These are phyloP conservation scores for Adelphocoris suturalis DNA, from an alignment of 2,888 invertebrate species.

Conservation along the genomic window DNA sequence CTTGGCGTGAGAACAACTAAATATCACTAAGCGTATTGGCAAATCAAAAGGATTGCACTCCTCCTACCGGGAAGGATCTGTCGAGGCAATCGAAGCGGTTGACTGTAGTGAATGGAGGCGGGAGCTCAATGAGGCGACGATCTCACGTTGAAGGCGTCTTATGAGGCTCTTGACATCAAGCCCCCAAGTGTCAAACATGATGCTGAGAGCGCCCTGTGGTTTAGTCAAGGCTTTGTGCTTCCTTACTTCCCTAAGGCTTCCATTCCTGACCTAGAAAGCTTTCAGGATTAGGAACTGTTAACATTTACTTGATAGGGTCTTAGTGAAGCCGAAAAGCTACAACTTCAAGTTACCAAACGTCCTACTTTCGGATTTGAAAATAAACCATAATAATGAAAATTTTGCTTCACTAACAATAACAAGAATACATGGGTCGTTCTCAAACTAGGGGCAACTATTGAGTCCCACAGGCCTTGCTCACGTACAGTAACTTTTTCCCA, in stretches of 20 bases:
- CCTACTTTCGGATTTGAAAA: no score
- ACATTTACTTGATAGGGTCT: not conserved
- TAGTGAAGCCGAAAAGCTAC: not conserved
- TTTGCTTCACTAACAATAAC: no score
- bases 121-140: constrained; percentile 36
- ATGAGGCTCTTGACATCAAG: constrained; percentile 35
- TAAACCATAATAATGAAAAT: no score
- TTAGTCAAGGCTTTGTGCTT: constrained; percentile 33
- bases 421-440: no score
- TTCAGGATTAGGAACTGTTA: constrained; percentile 33
- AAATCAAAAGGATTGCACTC: not conserved
- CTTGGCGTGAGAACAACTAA: not conserved
- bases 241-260: not conserved
- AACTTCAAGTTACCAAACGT: not conserved
- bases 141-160: constrained; percentile 53
- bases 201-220: constrained; percentile 44
- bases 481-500: no score
- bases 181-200: constrained; percentile 53
- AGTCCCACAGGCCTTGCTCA: no score
- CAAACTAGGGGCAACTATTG: no score
- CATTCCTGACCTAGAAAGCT: constrained; percentile 46
- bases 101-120: constrained; percentile 16
- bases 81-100: constrained; percentile 34
- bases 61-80: not conserved
- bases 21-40: not conserved